Conservation (phyloP, 2,888 invertebrate species). For the Thelaira solivaga region DNA sequence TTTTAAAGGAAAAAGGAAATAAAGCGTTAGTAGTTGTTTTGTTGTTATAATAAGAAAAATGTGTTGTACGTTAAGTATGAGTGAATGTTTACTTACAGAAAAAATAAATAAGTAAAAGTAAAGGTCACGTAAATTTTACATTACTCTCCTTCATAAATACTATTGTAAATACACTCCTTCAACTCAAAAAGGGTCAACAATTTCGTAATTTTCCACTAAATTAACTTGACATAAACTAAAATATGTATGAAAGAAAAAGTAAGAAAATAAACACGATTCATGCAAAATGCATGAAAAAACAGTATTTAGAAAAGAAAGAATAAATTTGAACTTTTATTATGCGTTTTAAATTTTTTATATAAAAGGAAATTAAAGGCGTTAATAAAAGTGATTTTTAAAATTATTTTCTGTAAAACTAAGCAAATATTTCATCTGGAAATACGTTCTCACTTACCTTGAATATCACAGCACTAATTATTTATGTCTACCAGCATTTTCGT, state of each 20-base stretch:
- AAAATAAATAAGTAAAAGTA: no score
- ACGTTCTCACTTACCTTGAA: no score
- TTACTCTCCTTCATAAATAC: slow-evolving; percentile 55
- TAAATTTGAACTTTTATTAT: slow-evolving; percentile 7
- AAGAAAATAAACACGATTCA: no score
- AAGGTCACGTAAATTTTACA: slow-evolving; percentile 62
- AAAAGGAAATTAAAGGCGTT: not conserved
- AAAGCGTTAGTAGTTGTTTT: slow-evolving; percentile 36
- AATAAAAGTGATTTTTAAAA: not conserved
- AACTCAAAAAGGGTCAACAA: slow-evolving; percentile 59
- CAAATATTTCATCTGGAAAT: no score
- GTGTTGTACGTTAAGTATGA: slow-evolving; percentile 12
- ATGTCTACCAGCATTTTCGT: no score
- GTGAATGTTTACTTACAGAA: slow-evolving; percentile 57
- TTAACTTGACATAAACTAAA: slow-evolving; percentile 61
- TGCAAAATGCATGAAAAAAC: no score
- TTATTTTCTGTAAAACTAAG: no score
- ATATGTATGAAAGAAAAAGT: not conserved
- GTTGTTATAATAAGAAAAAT: slow-evolving; percentile 25
- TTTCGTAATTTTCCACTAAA: slow-evolving; percentile 65
- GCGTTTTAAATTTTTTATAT: slow-evolving; percentile 6
- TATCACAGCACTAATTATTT: no score
- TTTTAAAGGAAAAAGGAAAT: slow-evolving; percentile 49
- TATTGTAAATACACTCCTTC: slow-evolving; percentile 49
- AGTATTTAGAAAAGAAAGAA: no score